Base-by-base conservation (phyloP, 2,797 vertebrate species). In the Acanthurus lineatus region DNA sequence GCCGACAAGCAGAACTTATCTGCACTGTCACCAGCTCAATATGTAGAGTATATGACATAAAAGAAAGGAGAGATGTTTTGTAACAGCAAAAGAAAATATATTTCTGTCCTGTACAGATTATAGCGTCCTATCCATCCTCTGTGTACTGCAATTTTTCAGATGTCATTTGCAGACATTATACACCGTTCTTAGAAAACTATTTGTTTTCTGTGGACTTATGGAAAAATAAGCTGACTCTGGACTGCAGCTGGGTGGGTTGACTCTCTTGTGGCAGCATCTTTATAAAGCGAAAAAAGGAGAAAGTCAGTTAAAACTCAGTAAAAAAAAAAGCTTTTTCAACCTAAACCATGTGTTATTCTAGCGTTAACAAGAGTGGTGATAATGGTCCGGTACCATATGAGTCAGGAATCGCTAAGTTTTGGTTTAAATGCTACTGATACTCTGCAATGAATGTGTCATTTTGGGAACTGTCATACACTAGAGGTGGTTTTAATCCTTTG, bases 1-100 rank as follows among this genome's bases (percentile, higher is more conserved):
- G 67, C 62, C 42, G 69, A 83, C 82, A 79, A 70, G 72, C 69
- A 67, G 38, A 85, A 82, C 69, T 67, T 88, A 85, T 88, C 87
- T 84, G 53, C 73, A 69, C 82, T 90, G 88, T 88, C 79, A 84
- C 62, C 28, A 22, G n/a, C 81, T 81, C 58, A 49, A 51, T 19
- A 11, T 59, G 62, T 73, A 28, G 28, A 70, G 61, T 71, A n/a
- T 62, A 45, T 71, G 61, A 72, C 75, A 84, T 75, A 49, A 69
- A 81, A 66, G 19, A 82, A 72, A 79, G 40, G 7, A 65, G 57
- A 77, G 17, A 59, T 28, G 9, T 71, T 83, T 76, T 76, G 49
- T 44, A 76, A 76, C 9, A 79, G 59, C 25, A 3, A 25, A 25
- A 25, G 3, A 25, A 25, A 25, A 10, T 56, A 56, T 25, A 44